A percentile compares a stretch with the other conserved stretches of the same genome.
phyloP scores from a whole-genome alignment of 2,113 vertebrate genomes.

The Eclectus roratus region DNA sequence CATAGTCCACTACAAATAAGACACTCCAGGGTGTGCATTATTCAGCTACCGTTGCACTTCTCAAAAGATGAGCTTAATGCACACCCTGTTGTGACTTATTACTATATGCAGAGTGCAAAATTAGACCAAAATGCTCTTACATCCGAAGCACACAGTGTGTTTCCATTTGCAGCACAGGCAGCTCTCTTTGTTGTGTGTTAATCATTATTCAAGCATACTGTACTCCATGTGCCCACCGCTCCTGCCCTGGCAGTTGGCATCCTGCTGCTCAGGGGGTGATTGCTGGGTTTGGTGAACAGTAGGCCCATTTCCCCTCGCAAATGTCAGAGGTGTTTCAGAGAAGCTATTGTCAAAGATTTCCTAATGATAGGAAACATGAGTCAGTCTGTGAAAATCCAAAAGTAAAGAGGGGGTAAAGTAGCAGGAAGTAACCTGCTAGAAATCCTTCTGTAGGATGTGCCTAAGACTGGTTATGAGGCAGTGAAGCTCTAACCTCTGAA shows the following conservation, averaged over 20 bases:
- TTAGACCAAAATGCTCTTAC: conserved; percentile 9
- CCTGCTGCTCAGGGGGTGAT: background rate
- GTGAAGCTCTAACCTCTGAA: background rate
- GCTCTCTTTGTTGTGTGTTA: conserved; percentile 27
- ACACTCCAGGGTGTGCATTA: conserved; percentile 48
- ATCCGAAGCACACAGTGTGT: background rate
- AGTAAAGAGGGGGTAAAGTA: background rate
- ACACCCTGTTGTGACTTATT: conserved; percentile 62
- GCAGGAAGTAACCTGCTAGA: background rate
- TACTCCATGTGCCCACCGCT: background rate
- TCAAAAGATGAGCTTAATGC: conserved; percentile 57
- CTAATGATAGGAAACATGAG: background rate
- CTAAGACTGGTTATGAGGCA: background rate
- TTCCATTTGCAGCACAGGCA: conserved; percentile 26
- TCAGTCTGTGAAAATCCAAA: background rate
- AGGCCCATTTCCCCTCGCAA: background rate
- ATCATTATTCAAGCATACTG: background rate
- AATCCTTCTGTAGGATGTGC: background rate
- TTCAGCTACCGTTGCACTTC: conserved; percentile 39
- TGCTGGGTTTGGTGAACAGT: background rate
- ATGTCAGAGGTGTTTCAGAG: background rate
- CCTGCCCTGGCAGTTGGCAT: background rate
- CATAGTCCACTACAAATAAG: conserved; percentile 58
- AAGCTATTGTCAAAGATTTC: background rate
- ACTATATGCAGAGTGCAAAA: conserved; percentile 49